These are phyloP conservation scores for Vanessa atalanta DNA, from an alignment of 1,140 invertebrate species.

Conservation along the genomic window DNA sequence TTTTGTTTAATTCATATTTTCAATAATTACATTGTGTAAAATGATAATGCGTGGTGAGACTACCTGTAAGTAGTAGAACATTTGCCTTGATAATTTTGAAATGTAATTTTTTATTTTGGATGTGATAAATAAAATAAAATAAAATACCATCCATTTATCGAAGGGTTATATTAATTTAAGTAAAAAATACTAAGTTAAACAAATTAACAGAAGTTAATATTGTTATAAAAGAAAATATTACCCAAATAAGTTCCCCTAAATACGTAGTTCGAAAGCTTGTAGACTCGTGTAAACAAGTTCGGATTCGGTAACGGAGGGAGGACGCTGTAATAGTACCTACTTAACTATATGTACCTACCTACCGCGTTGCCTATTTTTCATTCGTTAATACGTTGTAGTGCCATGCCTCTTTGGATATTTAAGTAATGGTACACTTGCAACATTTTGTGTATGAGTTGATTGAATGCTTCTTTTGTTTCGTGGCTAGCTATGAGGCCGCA, in stretches of 20 bases:
- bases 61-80: no score
- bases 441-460: no score
- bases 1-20: no score
- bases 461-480: no score
- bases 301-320: conserved; percentile 23
- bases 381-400: neutral
- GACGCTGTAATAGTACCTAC: neutral
- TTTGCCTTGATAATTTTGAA: no score
- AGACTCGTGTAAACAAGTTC: conserved; percentile 33
- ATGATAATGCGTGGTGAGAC: no score
- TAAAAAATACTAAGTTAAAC: neutral
- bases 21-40: no score
- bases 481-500: no score
- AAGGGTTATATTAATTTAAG: neutral
- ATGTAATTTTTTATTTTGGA: no score
- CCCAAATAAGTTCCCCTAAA: conserved; percentile 25
- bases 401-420: neutral
- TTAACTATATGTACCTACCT: conserved; percentile 11
- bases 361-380: conserved; percentile 10
- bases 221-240: conserved; percentile 1
- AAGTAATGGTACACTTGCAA: no score
- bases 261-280: conserved; percentile 30
- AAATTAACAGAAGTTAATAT: neutral
- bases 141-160: no score
- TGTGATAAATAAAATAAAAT: no score